These are phyloP conservation scores for Synergus gifuensis DNA, from an alignment of 2,888 invertebrate genomes.

Conservation along the genomic window DNA sequence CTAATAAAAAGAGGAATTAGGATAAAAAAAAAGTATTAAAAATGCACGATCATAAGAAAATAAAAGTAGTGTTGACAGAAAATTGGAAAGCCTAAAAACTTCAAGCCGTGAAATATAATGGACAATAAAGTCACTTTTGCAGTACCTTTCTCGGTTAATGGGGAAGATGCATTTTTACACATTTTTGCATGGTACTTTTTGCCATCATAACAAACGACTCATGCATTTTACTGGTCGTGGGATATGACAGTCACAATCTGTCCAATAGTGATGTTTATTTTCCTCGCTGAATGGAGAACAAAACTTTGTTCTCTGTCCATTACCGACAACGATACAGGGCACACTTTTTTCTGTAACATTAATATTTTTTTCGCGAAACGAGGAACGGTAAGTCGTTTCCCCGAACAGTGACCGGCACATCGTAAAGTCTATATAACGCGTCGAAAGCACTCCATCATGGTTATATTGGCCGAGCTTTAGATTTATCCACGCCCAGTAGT, in stretches of 20 bases:
- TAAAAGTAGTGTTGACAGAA: slow-evolving; percentile 7
- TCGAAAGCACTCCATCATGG: slow-evolving; percentile 68
- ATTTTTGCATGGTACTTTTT: slow-evolving; percentile 35
- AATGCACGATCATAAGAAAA: background rate
- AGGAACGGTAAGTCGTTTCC: slow-evolving; percentile 33
- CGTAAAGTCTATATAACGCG: slow-evolving; percentile 46
- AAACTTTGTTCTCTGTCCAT: slow-evolving; percentile 39
- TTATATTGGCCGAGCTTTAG: slow-evolving; percentile 68
- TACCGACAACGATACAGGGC: slow-evolving; percentile 32
- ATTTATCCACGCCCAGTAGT: slow-evolving; percentile 76
- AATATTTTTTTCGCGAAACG: slow-evolving; percentile 7
- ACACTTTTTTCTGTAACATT: slow-evolving; percentile 11
- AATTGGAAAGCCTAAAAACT: background rate
- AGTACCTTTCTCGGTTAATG: slow-evolving; percentile 30
- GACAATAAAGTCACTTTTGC: slow-evolving; percentile 19
- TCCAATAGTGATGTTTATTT: slow-evolving; percentile 37
- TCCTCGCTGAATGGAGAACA: slow-evolving; percentile 27
- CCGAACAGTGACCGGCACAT: slow-evolving; percentile 13
- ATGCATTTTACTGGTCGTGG: slow-evolving; percentile 8
- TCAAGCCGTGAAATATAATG: slow-evolving; percentile 11
- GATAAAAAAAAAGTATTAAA: too few species aligned
- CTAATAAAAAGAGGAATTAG: too few species aligned
- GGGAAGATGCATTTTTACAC: slow-evolving; percentile 30
- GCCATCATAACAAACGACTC: slow-evolving; percentile 35
- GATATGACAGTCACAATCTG: slow-evolving; percentile 36